Conservation (phyloP, 92 coral and sea anemone species). For the Metridium senile region DNA sequence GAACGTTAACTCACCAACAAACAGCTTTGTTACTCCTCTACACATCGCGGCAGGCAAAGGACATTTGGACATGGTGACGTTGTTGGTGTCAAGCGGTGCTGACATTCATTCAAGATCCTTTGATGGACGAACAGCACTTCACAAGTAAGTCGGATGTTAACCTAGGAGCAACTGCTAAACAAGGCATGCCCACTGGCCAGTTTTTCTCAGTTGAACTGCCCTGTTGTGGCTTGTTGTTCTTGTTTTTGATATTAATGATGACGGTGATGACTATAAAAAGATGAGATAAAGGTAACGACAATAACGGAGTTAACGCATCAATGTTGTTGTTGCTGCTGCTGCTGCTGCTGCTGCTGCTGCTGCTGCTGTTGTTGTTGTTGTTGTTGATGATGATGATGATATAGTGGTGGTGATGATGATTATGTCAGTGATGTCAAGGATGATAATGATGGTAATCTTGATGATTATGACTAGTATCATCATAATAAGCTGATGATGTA, state of each 20-base stretch:
- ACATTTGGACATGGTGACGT: conserved; percentile 48
- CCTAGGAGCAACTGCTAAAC: too few species aligned
- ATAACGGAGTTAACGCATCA: too few species aligned
- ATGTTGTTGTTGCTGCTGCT: too few species aligned
- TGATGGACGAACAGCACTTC: conserved; percentile 55
- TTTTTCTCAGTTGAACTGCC: too few species aligned
- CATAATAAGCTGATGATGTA: not conserved
- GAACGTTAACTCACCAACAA: conserved; percentile 32
- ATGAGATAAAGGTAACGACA: too few species aligned
- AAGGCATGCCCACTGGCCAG: too few species aligned
- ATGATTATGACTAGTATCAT: not conserved
- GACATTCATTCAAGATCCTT: conserved; percentile 44
- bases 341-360: not conserved
- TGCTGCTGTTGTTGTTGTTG: not conserved
- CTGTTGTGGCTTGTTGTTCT: not conserved
- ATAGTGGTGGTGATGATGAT: not conserved
- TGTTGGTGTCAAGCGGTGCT: conserved; percentile 46
- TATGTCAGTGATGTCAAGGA: not conserved
- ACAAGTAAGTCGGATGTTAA: conserved; percentile 58
- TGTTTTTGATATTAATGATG: not conserved
- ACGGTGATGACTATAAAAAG: not conserved
- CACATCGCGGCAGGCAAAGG: conserved; percentile 76
- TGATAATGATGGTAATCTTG: not conserved
- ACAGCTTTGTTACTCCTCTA: conserved; percentile 57
- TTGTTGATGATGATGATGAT: not conserved